Evolutionary conservation across 1,140 invertebrate species (phyloP).

Genomic region (Orchesella cincta): DNA sequence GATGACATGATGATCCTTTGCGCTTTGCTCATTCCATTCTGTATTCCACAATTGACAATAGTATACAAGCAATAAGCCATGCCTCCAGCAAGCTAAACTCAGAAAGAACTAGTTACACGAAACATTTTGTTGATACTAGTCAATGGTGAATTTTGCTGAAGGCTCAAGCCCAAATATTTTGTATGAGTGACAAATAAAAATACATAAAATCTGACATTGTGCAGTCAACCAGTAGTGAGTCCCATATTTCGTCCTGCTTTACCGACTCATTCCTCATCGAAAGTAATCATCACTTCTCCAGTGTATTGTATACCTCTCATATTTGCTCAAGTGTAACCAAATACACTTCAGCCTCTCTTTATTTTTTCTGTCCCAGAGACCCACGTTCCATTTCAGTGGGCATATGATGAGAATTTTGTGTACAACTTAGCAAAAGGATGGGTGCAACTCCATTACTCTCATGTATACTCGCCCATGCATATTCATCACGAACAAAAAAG

Average conservation of each 20-base stretch:
- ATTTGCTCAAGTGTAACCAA: constrained; percentile 25
- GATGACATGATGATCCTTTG: too few relatives aligned
- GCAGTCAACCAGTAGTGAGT: background rate
- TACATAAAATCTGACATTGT: background rate
- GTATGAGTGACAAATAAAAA: background rate
- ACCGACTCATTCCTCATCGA: background rate
- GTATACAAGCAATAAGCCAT: constrained; percentile 10
- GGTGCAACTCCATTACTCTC: too few relatives aligned
- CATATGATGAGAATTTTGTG: background rate
- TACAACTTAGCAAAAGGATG: background rate
- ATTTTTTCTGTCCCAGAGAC: background rate
- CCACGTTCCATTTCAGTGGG: background rate
- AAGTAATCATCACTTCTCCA: constrained; percentile 29
- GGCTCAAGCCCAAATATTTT: background rate
- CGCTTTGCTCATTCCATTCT: too few relatives aligned
- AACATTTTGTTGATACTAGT: too few relatives aligned
- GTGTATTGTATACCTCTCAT: constrained; percentile 24
- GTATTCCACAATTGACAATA: too few relatives aligned
- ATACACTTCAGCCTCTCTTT: constrained; percentile 12
- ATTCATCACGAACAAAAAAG: too few relatives aligned
- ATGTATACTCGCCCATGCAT: too few relatives aligned
- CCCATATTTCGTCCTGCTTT: background rate
- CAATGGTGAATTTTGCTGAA: background rate
- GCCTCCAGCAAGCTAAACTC: background rate
- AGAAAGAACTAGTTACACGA: background rate